These are phyloP conservation scores for Kryphioiulus occultus DNA, from an alignment of 2,888 invertebrate genomes.

Conservation along the genomic window DNA sequence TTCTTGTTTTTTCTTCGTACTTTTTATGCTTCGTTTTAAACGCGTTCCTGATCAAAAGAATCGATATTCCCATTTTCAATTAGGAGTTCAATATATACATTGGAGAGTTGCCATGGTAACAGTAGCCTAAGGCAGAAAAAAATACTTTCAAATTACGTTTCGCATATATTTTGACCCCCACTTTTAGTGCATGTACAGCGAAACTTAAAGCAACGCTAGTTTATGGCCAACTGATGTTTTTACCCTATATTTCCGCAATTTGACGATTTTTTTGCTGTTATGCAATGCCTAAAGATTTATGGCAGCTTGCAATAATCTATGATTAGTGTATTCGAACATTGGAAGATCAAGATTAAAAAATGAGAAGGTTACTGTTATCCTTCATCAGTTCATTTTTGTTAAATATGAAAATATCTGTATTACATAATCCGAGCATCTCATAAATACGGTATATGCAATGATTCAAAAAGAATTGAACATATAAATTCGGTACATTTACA, in stretches of 20 bases:
- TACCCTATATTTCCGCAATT: background rate
- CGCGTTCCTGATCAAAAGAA: slow-evolving; percentile 39
- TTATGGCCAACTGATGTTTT: background rate
- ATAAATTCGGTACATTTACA: too few relatives aligned
- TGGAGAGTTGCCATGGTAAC: slow-evolving; percentile 28
- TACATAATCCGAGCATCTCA: too few relatives aligned
- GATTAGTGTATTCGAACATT: background rate
- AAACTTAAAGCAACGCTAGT: slow-evolving; percentile 27
- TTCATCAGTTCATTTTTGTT: too few relatives aligned
- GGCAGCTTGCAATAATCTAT: background rate
- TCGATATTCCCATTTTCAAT: slow-evolving; percentile 40
- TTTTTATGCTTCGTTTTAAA: slow-evolving; percentile 31
- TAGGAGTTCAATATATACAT: slow-evolving; percentile 41
- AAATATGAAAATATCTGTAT: too few relatives aligned
- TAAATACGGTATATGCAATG: background rate
- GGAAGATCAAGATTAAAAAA: too few relatives aligned
- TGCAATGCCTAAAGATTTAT: background rate
- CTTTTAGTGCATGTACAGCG: slow-evolving; percentile 40
- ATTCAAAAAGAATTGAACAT: background rate
- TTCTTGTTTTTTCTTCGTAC: background rate
- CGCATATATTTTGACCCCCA: slow-evolving; percentile 33
- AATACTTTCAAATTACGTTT: slow-evolving; percentile 44
- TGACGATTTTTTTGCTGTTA: background rate
- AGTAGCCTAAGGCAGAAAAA: slow-evolving; percentile 3
- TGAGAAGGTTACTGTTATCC: too few relatives aligned